Base-by-base conservation (phyloP, 2,113 vertebrate species). In the Anoplopoma fimbria region DNA sequence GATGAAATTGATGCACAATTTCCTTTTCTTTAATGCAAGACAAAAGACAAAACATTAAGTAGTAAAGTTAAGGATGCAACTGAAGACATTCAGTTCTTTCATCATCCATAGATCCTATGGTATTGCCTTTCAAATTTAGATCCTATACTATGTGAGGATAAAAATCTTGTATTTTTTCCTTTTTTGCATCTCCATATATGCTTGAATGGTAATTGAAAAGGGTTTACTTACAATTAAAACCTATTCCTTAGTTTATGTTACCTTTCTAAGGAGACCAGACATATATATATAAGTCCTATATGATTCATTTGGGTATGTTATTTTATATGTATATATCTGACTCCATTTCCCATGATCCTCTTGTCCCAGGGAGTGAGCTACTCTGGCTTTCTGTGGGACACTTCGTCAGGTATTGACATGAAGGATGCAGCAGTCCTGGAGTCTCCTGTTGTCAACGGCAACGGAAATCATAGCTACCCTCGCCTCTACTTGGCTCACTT, bases 321-420 rank as follows among this genome's bases (percentile, higher is more conserved):
- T 55, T 55, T 25, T 2, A 25, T n/a, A 55, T 25, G 23, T 23
- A 25, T 9, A 0, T 49, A 33, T 23, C 25, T 75, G 36, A 83
- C 69, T 68, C 15, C 10, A 23, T 65, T 60, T 83, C 67, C 67
- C 53, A 77, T 34, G 21, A 62, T 88, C 8, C 73, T 88, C 47
- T 81, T 72, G 91, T 15, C 23, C 31, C 88, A 99, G 98, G 95
- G 94, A 4, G 60, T 70, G 2, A 95, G 96, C 72, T 98, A 96
- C 92, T 95, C 94, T 0, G 98, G 98, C 6, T 99, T 98, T 88
- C 95, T 99, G 65, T 99, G 98, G 98, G 97, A 99, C 83, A 81
- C 91, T 0, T 93, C 95, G 0, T 95, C 95, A 0, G 96, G 97
- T 0, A 88, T 99, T 21, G 96, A 98, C 42, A 93, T 99, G 82